Percentiles rank a stretch among this genome's conserved stretches.
phyloP scores from a whole-genome alignment of 2,113 vertebrate species.

The Marcusenius ussheri region DNA sequence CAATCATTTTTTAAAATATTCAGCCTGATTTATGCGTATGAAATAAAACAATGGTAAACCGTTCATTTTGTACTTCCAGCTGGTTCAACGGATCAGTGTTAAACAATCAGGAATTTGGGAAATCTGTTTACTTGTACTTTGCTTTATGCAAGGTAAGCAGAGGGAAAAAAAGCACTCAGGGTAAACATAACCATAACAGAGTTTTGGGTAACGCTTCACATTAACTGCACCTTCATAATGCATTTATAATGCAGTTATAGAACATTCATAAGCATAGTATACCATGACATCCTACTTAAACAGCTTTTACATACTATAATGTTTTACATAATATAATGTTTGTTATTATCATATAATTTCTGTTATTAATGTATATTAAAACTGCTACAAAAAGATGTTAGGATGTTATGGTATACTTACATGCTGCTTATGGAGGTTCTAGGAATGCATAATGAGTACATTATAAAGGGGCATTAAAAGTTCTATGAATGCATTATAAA shows the following conservation, averaged over 20 bases:
- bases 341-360: background rate
- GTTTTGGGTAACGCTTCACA: background rate
- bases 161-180: background rate
- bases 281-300: background rate
- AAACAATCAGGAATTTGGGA: background rate
- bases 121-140: constrained; percentile 6
- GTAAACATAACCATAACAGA: background rate
- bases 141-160: background rate
- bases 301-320: background rate
- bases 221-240: background rate
- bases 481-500: background rate
- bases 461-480: background rate
- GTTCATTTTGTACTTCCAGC: background rate
- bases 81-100: background rate
- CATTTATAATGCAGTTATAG: background rate
- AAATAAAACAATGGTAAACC: background rate
- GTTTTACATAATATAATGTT: background rate
- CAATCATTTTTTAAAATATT: background rate
- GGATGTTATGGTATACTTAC: background rate
- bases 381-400: background rate
- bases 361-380: background rate
- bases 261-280: background rate
- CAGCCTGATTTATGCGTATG: background rate
- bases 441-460: background rate
- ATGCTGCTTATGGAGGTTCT: background rate